Evolutionary conservation across 2,888 invertebrate genomes (phyloP), one percentile per base, ranked within the genome.

Genomic region (Papilio protenor): DNA sequence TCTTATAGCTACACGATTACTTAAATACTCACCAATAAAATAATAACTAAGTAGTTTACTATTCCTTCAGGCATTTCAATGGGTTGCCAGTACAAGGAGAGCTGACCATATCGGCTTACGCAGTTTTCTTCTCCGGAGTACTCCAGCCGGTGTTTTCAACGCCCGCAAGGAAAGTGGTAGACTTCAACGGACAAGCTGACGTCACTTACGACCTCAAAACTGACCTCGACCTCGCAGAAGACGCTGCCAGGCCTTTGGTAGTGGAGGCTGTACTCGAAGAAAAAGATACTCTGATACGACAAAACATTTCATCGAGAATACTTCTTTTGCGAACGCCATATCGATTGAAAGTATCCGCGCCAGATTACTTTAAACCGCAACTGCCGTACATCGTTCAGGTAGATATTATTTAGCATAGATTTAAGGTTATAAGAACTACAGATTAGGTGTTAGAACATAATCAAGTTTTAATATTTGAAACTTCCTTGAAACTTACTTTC

Each of bases 241-340:
- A 97, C 85, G 98, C 98, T 76, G 97, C 97, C 84, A 95, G 98
- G 82, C 97, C 97, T 40, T 96, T 99, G 70, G 96, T 98, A 52
- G 96, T 99, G 72, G 97, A 98, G 87, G 99, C 98, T 0, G 97
- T 97, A 10, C 96, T 99, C 3, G 98, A 98, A 89, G 99, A 99
- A 94, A 96, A 96, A 77, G 95, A 98, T 82, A 99, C 99, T 2
- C 96, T 97, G 21, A 96, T 98, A 74, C 96, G 97, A 83, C 97
- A 98, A 87, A 98, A 98, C 87, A 96, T 97, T 21, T 96, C 97
- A 0, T 95, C 96, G 2, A 88, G 92, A 79, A 92, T 94, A 81
- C 95, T 97, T 80, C 95, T 98, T 57, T 95, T 96, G 76, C 86
- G 94, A 76, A 91, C 93, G 21, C 93, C 93, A 0, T 94, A 94